phyloP scores from a whole-genome alignment of 2,888 invertebrate species.

The Epinotia nisella region DNA sequence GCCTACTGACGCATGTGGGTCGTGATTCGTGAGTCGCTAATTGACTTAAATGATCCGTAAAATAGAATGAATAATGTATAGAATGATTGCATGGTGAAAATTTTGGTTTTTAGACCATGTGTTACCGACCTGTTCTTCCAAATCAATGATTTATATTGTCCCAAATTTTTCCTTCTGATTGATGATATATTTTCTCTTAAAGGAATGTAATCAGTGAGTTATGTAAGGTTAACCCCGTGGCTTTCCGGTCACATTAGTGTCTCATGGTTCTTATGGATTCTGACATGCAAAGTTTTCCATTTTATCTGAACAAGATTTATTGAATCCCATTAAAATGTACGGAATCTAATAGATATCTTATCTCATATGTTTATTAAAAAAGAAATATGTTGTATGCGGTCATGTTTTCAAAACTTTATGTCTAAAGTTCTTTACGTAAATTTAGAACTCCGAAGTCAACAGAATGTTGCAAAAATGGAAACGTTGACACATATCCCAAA shows the following conservation, averaged over 20 bases:
- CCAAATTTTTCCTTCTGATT: constrained; percentile 6
- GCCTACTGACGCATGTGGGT: too few relatives aligned
- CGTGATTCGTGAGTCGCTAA: too few relatives aligned
- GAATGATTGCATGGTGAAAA: too few relatives aligned
- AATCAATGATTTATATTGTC: neutral
- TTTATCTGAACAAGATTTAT: constrained; percentile 34
- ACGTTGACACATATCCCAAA: too few relatives aligned
- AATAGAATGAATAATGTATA: too few relatives aligned
- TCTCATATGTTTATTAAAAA: neutral
- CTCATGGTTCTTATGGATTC: constrained; percentile 6
- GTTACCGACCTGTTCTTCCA: too few relatives aligned
- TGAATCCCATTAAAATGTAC: constrained; percentile 5
- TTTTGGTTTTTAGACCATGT: too few relatives aligned
- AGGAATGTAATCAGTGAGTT: constrained; percentile 25
- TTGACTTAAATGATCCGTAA: too few relatives aligned
- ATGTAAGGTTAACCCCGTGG: constrained; percentile 17
- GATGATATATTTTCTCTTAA: constrained; percentile 17
- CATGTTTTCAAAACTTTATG: neutral
- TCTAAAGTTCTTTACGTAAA: neutral
- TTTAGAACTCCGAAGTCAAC: too few relatives aligned
- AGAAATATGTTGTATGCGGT: neutral
- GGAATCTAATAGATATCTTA: neutral
- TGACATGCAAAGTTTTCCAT: constrained; percentile 17
- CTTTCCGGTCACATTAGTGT: neutral
- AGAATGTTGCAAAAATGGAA: too few relatives aligned